phyloP scores from a whole-genome alignment of 1,140 invertebrate genomes.

The Atopsyche davidsoni region DNA sequence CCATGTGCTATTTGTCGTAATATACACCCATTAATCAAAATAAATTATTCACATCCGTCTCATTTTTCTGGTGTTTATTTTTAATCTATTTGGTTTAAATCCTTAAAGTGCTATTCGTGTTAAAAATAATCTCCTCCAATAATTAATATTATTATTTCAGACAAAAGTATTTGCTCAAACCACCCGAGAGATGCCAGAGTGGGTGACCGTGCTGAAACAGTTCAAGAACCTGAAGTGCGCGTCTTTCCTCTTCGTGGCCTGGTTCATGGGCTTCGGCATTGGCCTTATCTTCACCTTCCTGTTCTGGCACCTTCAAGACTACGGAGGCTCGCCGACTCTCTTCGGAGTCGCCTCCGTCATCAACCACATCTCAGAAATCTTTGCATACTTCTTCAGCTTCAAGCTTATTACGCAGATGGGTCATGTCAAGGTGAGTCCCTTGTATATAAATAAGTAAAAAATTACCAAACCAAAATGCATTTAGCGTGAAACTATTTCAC shows the following conservation, averaged over 20 bases:
- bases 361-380: conserved; percentile 98
- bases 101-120: too few species aligned
- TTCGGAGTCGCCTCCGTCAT: conserved; percentile 98
- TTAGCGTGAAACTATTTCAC: too few species aligned
- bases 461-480: too few species aligned
- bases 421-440: conserved; percentile 74
- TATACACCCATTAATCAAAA: not conserved
- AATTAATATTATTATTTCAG: conserved; percentile 54
- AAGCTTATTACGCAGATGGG: conserved; percentile 89
- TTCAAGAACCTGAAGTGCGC: conserved; percentile 87
- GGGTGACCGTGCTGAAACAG: conserved; percentile 84
- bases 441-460: too few species aligned
- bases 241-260: conserved; percentile 92
- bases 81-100: too few species aligned
- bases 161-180: conserved; percentile 93
- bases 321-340: conserved; percentile 92
- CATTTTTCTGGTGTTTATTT: too few species aligned
- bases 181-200: conserved; percentile 82
- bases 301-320: conserved; percentile 98
- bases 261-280: conserved; percentile 99
- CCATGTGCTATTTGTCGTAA: not conserved
- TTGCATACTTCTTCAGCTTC: conserved; percentile 97
- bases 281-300: conserved; percentile 98
- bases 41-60: too few species aligned
- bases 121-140: too few species aligned